A percentile compares a stretch with the other conserved stretches of the same genome.
Evolutionary conservation across 2,888 invertebrate species (phyloP).

Genomic region (Ypsolopha scabrella): DNA sequence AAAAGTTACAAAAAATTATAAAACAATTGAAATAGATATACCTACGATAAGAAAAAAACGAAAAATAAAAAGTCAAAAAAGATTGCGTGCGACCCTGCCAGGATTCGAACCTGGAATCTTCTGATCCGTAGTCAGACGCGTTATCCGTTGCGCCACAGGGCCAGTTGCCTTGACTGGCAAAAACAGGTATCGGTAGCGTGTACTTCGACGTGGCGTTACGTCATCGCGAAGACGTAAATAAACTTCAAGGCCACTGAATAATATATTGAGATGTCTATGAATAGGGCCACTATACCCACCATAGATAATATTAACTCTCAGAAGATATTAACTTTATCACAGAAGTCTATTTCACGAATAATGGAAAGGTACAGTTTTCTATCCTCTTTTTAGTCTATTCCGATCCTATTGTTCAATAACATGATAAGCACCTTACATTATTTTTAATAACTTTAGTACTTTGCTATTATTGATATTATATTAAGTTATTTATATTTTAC

Average conservation of each 20-base stretch:
- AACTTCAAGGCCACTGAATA: not conserved
- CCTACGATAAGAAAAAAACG: constrained; percentile 8
- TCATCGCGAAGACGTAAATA: not conserved
- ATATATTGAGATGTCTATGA: not conserved
- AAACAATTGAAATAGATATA: not conserved
- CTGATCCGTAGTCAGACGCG: constrained; percentile 80
- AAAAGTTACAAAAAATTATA: constrained; percentile 8
- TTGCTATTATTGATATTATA: no score
- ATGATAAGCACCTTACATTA: no score
- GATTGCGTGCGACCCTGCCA: constrained; percentile 64
- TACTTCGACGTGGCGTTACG: not conserved
- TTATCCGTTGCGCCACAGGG: constrained; percentile 77
- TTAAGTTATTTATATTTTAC: no score
- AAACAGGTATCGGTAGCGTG: not conserved
- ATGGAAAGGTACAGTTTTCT: not conserved
- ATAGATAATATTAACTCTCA: no score
- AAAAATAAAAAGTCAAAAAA: no score
- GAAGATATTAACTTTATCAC: no score
- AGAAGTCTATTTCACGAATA: no score
- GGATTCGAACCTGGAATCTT: constrained; percentile 76
- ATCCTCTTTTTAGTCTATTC: no score
- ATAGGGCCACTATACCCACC: not conserved
- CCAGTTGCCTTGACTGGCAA: constrained; percentile 21
- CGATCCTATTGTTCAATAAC: no score
- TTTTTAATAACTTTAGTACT: no score